A percentile compares a stretch with the other conserved stretches of the same genome.
Conservation (phyloP, 2,113 vertebrate genomes). For the Anoplopoma fimbria region DNA sequence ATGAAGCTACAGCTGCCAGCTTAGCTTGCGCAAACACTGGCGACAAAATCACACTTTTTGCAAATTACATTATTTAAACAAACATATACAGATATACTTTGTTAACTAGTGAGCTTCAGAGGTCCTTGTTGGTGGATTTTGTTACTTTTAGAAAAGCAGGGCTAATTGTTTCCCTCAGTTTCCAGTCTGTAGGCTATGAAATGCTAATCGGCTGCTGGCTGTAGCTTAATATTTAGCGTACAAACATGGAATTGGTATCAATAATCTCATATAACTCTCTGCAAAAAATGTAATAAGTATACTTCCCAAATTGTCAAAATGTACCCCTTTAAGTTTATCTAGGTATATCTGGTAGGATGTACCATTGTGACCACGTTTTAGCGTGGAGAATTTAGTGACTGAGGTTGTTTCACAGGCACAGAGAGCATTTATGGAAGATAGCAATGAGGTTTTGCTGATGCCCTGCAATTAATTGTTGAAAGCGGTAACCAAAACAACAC, state of each 20-base stretch:
- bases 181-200: background rate
- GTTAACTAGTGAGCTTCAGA: background rate
- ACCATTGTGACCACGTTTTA: background rate
- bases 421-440: background rate
- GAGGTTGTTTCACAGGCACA: background rate
- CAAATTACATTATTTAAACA: background rate
- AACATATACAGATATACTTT: background rate
- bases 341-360: background rate
- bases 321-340: background rate
- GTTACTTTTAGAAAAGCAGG: background rate
- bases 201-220: background rate
- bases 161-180: background rate
- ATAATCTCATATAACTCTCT: background rate
- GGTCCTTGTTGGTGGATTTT: too few relatives aligned
- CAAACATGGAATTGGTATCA: background rate
- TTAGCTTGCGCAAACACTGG: slow-evolving; percentile 1
- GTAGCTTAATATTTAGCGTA: background rate
- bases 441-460: background rate
- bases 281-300: background rate
- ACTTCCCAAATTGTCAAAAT: background rate
- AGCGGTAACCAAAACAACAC: background rate
- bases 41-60: background rate
- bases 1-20: background rate
- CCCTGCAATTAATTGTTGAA: background rate
- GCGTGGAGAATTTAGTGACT: background rate